Percentiles rank a stretch among this genome's conserved stretches.
phyloP scores from a whole-genome alignment of 1,140 invertebrate species.

The Brachionus rubens region DNA sequence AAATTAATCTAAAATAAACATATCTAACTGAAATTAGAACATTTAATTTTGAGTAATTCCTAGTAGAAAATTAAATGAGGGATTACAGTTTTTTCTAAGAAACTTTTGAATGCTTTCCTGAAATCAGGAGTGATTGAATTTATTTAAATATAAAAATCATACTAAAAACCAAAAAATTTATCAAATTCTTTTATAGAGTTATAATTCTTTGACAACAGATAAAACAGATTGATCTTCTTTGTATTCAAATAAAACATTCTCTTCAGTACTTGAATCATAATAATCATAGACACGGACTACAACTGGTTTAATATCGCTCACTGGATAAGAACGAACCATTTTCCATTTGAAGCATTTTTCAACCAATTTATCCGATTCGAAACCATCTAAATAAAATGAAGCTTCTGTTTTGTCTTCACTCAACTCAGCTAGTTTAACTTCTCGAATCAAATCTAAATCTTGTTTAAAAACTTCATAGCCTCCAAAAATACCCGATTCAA shows the following conservation, averaged over 20 bases:
- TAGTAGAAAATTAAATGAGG: too few relatives aligned
- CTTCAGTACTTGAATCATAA: slow-evolving; percentile 74
- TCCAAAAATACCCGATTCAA: slow-evolving; percentile 16
- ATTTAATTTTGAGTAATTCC: too few relatives aligned
- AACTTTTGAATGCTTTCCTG: too few relatives aligned
- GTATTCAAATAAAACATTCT: slow-evolving; percentile 11
- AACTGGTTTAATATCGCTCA: slow-evolving; percentile 77
- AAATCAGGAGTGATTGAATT: too few relatives aligned
- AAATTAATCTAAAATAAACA: too few relatives aligned
- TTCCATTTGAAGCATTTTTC: slow-evolving; percentile 77
- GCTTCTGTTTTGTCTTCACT: not conserved
- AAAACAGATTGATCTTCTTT: too few relatives aligned
- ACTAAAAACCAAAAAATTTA: too few relatives aligned
- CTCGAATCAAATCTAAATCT: slow-evolving; percentile 6
- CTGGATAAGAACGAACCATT: slow-evolving; percentile 75
- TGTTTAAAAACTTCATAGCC: slow-evolving; percentile 18
- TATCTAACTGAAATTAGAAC: too few relatives aligned
- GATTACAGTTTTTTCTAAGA: too few relatives aligned
- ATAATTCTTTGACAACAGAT: too few relatives aligned
- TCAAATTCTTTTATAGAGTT: too few relatives aligned
- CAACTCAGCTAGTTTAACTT: slow-evolving; percentile 9
- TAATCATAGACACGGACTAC: slow-evolving; percentile 81
- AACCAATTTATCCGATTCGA: slow-evolving; percentile 70
- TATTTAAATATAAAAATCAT: too few relatives aligned
- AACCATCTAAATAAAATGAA: slow-evolving; percentile 57